phyloP scores from a whole-genome alignment of 1,140 invertebrate species.

The Lucilia sericata region DNA sequence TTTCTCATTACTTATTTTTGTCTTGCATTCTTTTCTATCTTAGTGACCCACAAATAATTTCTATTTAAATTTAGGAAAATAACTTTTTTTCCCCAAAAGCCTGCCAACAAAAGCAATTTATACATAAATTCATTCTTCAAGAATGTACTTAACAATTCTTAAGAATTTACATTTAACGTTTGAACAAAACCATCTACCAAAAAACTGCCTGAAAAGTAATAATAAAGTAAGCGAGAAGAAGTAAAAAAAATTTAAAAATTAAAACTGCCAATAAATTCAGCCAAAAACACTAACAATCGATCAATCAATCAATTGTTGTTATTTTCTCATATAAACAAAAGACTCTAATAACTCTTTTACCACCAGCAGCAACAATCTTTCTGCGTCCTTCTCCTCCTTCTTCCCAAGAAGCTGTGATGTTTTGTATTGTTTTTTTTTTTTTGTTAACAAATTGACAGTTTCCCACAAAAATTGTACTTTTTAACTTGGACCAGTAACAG shows the following conservation, averaged over 20 bases:
- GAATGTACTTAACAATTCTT: not conserved
- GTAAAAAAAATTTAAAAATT: not conserved
- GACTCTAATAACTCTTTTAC: slow-evolving; percentile 24
- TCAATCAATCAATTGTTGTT: slow-evolving; percentile 29
- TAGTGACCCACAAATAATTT: too few relatives aligned
- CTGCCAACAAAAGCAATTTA: not conserved
- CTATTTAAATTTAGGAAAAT: not conserved
- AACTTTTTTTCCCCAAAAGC: not conserved
- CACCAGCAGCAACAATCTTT: not conserved
- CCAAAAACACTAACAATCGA: not conserved
- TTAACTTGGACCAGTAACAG: not conserved
- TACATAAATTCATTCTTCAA: not conserved
- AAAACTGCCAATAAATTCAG: not conserved
- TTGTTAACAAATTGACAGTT: not conserved
- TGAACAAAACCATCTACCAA: too few relatives aligned
- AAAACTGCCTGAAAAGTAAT: not conserved
- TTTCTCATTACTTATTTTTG: too few relatives aligned
- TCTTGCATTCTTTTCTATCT: too few relatives aligned
- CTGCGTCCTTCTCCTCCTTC: too few relatives aligned
- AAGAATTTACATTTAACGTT: not conserved
- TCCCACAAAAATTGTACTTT: not conserved
- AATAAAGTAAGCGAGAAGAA: not conserved
- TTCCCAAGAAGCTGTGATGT: slow-evolving; percentile 3
- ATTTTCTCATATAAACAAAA: slow-evolving; percentile 12
- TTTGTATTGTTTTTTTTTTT: not conserved